Base-by-base conservation (phyloP, 2,797 vertebrate species). In the Hippocampus kuda region DNA sequence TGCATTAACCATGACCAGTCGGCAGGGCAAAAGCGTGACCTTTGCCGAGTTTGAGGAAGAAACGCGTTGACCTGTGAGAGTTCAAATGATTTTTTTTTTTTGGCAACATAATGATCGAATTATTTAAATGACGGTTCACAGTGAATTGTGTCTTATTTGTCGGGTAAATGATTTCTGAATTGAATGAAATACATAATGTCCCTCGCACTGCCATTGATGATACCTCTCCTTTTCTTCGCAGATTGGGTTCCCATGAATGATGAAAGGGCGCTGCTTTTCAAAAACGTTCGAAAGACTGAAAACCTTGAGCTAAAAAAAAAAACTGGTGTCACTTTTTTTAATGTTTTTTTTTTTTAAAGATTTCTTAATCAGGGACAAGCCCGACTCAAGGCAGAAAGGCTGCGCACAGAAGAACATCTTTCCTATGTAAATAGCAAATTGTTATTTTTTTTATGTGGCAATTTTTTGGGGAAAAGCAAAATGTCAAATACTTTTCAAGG, bases 331-430 rank as follows among this genome's bases (percentile, higher is more conserved):
- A 80, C 77, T 79, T 84, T 80, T 67, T 12, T 5, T 38, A 15
- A 0, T 30, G 79, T 81, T 77, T 65, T 15, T 4, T 44, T 10
- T 38, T 20, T 12, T 27, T n/a, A 65, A 71, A 68, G 86, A 49
- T 73, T 83, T 82, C 74, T 83, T 67, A 67, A 79, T 87, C 81
- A 85, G 86, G 87, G 79, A 84, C n/a, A 73, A 70, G 75, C 72
- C 69, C 70, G 34, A 65, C 34, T 61, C 12, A n/a, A n/a, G 30
- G 68, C 11, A n/a, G 38, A 54, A 0, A 65, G 70, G 81, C 72
- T 71, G 68, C 74, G 76, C 81, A 83, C 78, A 83, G 53, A 73
- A 18, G 48, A 79, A 79, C 56, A 70, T 79, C 67, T 82, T 77
- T 61, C 27, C 71, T 44, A 16, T 84, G 72, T 83, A 81, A 48